Percentiles rank a stretch among this genome's conserved stretches.
These are phyloP conservation scores for Hypomecis atomaria DNA, from an alignment of 2,888 invertebrate species.

Conservation along the genomic window DNA sequence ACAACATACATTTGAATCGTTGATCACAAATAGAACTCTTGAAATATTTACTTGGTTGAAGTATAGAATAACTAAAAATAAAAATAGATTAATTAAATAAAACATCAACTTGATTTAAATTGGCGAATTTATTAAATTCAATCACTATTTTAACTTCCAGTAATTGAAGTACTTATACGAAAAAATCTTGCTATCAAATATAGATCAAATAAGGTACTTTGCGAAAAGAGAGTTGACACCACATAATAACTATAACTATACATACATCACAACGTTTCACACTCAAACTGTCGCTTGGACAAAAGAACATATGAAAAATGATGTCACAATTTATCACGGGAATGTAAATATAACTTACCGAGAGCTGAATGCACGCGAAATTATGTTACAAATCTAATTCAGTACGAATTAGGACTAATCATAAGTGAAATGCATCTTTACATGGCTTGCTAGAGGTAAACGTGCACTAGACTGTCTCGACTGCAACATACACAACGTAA, in stretches of 20 bases:
- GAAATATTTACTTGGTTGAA: too few species aligned
- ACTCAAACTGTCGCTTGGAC: slow-evolving; percentile 50
- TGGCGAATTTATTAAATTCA: slow-evolving; percentile 84
- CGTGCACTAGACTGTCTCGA: slow-evolving; percentile 12
- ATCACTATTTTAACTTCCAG: slow-evolving; percentile 77
- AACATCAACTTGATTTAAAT: slow-evolving; percentile 60
- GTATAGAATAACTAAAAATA: too few species aligned
- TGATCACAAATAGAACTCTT: too few species aligned
- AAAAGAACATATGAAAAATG: slow-evolving; percentile 46
- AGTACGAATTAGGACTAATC: slow-evolving; percentile 29
- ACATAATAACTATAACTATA: slow-evolving; percentile 56
- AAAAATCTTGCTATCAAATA: slow-evolving; percentile 61
- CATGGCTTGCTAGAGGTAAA: slow-evolving; percentile 33
- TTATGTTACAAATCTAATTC: slow-evolving; percentile 23
- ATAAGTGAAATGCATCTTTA: slow-evolving; percentile 40
- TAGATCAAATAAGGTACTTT: slow-evolving; percentile 71
- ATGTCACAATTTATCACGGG: slow-evolving; percentile 53
- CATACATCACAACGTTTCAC: slow-evolving; percentile 63
- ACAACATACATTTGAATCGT: too few species aligned
- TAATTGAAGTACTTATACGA: slow-evolving; percentile 78
- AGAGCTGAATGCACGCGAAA: slow-evolving; percentile 25
- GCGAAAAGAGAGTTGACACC: slow-evolving; percentile 59
- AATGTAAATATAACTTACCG: slow-evolving; percentile 59
- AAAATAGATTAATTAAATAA: slow-evolving; percentile 52
- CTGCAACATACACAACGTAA: not conserved